Percentiles rank a stretch among this genome's conserved stretches.
Evolutionary conservation across 2,113 vertebrate genomes (phyloP).

Genomic region (Rostratula benghalensis): DNA sequence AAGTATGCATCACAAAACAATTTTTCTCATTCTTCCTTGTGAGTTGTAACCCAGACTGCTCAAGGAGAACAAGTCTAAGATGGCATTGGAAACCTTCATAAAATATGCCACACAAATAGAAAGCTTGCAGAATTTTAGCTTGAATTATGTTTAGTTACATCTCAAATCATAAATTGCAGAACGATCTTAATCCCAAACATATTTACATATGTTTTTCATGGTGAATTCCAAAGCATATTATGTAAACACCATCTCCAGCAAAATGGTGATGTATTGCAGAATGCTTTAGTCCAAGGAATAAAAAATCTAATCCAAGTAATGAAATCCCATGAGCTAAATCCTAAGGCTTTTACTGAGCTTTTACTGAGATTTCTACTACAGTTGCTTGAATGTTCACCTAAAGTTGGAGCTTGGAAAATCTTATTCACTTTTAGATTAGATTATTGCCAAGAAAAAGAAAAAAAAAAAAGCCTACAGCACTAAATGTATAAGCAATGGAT

Average conservation of each 20-base stretch:
- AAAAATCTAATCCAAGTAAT: not conserved
- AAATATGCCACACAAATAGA: not conserved
- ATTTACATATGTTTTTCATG: not conserved
- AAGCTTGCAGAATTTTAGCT: not conserved
- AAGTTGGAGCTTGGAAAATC: not conserved
- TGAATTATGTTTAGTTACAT: not conserved
- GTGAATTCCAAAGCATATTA: constrained; percentile 26
- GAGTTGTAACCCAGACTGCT: not conserved
- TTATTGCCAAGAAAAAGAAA: not conserved
- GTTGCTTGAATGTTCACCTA: not conserved
- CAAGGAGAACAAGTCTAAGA: not conserved
- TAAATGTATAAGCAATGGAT: not conserved
- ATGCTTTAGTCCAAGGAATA: not conserved
- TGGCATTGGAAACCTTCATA: not conserved
- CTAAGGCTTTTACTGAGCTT: not conserved
- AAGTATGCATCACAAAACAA: not conserved
- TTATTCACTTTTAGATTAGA: not conserved
- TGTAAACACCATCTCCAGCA: not conserved
- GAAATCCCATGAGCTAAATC: not conserved
- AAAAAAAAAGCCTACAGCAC: not conserved
- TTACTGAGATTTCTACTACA: not conserved
- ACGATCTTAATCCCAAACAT: not conserved
- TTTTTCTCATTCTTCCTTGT: not conserved
- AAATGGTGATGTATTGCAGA: not conserved
- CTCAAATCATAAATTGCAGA: not conserved